Percentiles rank a stretch among this genome's conserved stretches.
Conservation (phyloP, 1,140 invertebrate species). For the Thaumetopoea pityocampa region DNA sequence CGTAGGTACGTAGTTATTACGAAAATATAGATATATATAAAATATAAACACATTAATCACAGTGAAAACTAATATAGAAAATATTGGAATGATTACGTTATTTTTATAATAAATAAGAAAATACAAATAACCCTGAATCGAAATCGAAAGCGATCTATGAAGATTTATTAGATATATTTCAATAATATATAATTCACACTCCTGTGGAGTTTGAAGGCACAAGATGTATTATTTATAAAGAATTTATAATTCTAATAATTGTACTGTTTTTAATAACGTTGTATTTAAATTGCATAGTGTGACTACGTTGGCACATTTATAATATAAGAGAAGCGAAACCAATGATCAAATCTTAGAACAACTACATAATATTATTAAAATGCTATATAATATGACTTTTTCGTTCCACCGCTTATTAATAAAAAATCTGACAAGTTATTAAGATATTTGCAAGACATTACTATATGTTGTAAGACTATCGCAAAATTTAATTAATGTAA, state of each 20-base stretch:
- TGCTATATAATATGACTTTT: too few species aligned
- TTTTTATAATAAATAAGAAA: conserved; percentile 39
- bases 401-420: too few species aligned
- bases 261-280: conserved; percentile 33
- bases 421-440: too few species aligned
- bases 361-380: conserved; percentile 20
- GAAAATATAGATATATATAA: conserved; percentile 35
- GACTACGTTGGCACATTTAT: conserved; percentile 33
- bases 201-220: conserved; percentile 60
- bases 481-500: too few species aligned
- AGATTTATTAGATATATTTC: conserved; percentile 42
- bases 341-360: conserved; percentile 2
- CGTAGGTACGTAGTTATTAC: conserved; percentile 41
- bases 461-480: too few species aligned
- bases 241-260: conserved; percentile 37
- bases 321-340: conserved; percentile 12
- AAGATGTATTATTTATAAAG: conserved; percentile 31
- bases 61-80: conserved; percentile 53
- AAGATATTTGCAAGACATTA: too few species aligned
- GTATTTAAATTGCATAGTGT: conserved; percentile 15
- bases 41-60: conserved; percentile 63
- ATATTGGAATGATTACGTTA: conserved; percentile 62
- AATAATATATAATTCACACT: conserved; percentile 33
- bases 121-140: conserved; percentile 30
- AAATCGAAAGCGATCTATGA: conserved; percentile 21